phyloP scores from a whole-genome alignment of 35 echinoderm and acorn worm genomes.

The Lytechinus variegatus region DNA sequence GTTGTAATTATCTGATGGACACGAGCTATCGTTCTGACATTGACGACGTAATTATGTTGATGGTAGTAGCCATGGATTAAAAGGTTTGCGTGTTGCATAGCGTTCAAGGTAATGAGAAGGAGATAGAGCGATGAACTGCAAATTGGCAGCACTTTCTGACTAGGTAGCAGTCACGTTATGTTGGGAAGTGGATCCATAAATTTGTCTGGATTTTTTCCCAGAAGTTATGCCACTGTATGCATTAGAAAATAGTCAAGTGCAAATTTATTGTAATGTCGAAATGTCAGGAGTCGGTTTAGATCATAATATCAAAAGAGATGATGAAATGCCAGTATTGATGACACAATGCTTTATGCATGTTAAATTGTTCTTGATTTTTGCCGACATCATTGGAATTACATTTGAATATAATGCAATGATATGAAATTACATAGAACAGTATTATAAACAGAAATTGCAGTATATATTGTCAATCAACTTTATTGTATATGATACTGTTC shows the following conservation, averaged over 20 bases:
- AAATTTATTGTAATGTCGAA: background rate
- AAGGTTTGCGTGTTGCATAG: background rate
- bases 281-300: background rate
- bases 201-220: background rate
- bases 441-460: no score
- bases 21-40: background rate
- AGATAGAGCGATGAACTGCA: background rate
- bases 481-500: no score
- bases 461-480: no score
- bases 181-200: background rate
- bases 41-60: conserved; percentile 18
- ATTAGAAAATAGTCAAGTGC: background rate
- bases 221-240: background rate
- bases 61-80: background rate
- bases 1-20: background rate
- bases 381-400: no score
- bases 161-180: background rate
- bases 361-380: no score
- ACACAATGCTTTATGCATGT: no score
- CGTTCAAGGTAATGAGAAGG: background rate
- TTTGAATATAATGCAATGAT: no score
- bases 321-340: no score
- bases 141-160: background rate
- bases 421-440: no score
- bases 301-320: no score